Evolutionary conservation across 2,797 vertebrate species (phyloP), one percentile per base, ranked within the genome.

Genomic region (Caiman crocodilus): DNA sequence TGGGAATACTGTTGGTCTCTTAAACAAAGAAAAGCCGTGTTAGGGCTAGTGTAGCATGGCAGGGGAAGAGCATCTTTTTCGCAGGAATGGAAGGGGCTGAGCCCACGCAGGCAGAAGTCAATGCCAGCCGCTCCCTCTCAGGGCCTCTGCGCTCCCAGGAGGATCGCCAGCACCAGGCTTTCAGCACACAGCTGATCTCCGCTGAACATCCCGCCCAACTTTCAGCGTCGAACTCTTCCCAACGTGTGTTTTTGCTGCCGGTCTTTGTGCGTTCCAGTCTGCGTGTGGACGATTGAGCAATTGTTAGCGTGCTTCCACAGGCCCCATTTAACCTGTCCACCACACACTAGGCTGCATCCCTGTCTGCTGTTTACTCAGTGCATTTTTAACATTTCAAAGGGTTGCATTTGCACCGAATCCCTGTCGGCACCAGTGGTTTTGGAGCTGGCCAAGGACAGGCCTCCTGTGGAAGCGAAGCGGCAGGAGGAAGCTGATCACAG

Each of bases 351-450:
- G 2, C 79, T 0, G 71, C 59, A 0, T 35, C 2, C 75, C 1
- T 55, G 2, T 55, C 56, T 42, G 59, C 80, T 23, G 20, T 2
- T 4, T 83, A 3, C 61, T 2, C 9, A 0, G 5, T 0, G 0
- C 0, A 0, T n/a, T 0, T 6, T 85, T 25, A 80, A 2, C 0
- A 3, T 87, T 87, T 30, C 82, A 14, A 32, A 58, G 84, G 61
- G 0, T 64, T 58, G n/a, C 28, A 1, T 16, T 6, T 61, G 84
- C 63, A 0, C 3, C 8, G 11, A 63, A 30, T 42, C 13, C 85
- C 84, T 35, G 0, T 13, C 0, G 2, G 56, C 0, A 6, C 30
- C 1, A 32, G 23, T 13, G 88, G 61, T 30, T n/a, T 1, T 11
- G 3, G 15, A 50, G 73, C 76, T 57, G 71, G 16, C 58, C 87